These are phyloP conservation scores for Zaprionus ornatus DNA, from an alignment of 1,140 invertebrate species.

Conservation along the genomic window DNA sequence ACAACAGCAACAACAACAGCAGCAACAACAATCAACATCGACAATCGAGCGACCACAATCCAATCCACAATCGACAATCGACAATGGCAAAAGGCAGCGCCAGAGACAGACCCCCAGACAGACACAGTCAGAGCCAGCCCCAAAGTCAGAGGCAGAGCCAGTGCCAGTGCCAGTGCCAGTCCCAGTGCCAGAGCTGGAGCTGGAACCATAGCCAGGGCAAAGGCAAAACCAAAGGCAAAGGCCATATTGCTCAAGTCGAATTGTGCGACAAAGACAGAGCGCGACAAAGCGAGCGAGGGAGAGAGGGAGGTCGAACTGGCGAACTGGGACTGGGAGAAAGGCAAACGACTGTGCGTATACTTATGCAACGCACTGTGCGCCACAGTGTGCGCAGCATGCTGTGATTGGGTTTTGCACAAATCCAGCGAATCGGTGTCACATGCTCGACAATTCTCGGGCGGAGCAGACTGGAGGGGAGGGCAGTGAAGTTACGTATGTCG, in stretches of 20 bases:
- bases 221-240: slow-evolving; percentile 17
- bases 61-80: slow-evolving; percentile 17
- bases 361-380: slow-evolving; percentile 33
- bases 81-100: slow-evolving; percentile 11
- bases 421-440: slow-evolving; percentile 61
- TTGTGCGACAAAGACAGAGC: slow-evolving; percentile 42
- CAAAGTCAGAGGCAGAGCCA: not conserved
- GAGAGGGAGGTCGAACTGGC: not conserved
- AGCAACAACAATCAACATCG: slow-evolving; percentile 27
- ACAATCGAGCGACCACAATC: slow-evolving; percentile 28
- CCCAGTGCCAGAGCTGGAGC: slow-evolving; percentile 5
- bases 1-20: slow-evolving; percentile 10
- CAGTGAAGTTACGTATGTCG: not conserved
- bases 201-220: slow-evolving; percentile 3
- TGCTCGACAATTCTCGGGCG: slow-evolving; percentile 26
- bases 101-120: not conserved
- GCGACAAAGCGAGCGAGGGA: not conserved
- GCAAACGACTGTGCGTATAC: slow-evolving; percentile 31
- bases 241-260: slow-evolving; percentile 64
- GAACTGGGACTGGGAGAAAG: slow-evolving; percentile 29
- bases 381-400: slow-evolving; percentile 47
- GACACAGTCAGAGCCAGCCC: not conserved
- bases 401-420: slow-evolving; percentile 47
- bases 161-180: not conserved
- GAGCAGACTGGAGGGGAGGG: not conserved